phyloP scores from a whole-genome alignment of 2,888 invertebrate species.

The Drosophila falleni region DNA sequence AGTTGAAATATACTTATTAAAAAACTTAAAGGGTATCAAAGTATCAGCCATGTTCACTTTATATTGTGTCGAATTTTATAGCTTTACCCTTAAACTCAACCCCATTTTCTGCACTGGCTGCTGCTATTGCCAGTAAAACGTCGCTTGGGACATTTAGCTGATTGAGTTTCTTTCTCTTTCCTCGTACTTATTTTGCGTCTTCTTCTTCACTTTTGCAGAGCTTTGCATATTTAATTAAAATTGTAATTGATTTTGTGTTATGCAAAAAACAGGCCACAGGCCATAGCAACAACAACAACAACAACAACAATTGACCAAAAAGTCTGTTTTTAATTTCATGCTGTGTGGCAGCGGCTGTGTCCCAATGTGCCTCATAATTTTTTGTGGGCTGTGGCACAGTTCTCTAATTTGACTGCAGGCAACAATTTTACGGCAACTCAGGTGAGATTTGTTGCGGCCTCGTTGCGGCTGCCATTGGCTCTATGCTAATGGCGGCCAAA shows the following conservation, averaged over 20 bases:
- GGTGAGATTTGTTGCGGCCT: conserved; percentile 73
- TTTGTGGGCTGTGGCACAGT: conserved; percentile 72
- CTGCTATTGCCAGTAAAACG: conserved; percentile 34
- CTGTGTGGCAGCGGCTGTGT: conserved; percentile 51
- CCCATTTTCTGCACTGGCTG: conserved; percentile 17
- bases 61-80: conserved; percentile 35
- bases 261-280: conserved; percentile 73
- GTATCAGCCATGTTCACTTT: not conserved
- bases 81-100: conserved; percentile 18
- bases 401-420: conserved; percentile 74
- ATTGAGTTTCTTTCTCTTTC: conserved; percentile 57
- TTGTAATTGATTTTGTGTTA: conserved; percentile 82
- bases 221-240: conserved; percentile 82
- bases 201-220: conserved; percentile 41
- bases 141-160: conserved; percentile 71
- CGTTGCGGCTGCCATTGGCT: conserved; percentile 34
- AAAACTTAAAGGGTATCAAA: conserved; percentile 5
- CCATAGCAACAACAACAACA: conserved; percentile 27
- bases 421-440: conserved; percentile 73
- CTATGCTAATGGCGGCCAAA: conserved; percentile 42
- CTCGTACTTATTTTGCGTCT: conserved; percentile 11
- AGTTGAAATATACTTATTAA: not conserved
- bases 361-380: conserved; percentile 74
- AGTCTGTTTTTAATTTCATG: conserved; percentile 79
- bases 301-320: conserved; percentile 53